Percentiles rank a stretch among this genome's conserved stretches.
Conservation (phyloP, 2,888 invertebrate genomes). For the Scelioninae gen. 1 region DNA sequence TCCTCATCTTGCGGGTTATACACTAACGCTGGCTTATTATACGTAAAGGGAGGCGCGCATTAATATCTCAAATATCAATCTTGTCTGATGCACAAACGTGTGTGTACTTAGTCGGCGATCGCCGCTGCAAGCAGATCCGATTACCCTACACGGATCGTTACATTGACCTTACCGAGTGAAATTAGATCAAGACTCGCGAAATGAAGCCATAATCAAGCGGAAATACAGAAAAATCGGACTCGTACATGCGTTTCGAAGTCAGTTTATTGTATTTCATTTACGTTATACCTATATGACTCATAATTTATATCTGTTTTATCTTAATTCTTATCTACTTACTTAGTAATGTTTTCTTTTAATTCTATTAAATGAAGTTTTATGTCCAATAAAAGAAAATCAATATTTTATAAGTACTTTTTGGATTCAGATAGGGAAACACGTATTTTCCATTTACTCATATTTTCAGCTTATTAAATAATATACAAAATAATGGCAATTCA, state of each 20-base stretch:
- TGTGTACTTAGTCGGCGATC: constrained; percentile 66
- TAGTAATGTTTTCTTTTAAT: background rate
- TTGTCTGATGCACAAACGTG: constrained; percentile 64
- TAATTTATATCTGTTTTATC: background rate
- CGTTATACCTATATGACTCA: constrained; percentile 1
- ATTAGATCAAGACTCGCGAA: constrained; percentile 70
- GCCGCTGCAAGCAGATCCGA: constrained; percentile 70
- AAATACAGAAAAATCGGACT: constrained; percentile 10
- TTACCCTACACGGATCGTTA: constrained; percentile 71
- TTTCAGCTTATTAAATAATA: too few species aligned
- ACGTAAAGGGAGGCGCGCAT: constrained; percentile 44
- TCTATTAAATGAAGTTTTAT: background rate
- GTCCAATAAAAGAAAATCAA: background rate
- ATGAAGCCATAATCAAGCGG: constrained; percentile 45
- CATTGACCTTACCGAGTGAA: constrained; percentile 73
- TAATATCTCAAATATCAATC: constrained; percentile 73
- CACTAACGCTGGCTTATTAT: constrained; percentile 25
- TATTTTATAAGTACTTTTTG: too few species aligned
- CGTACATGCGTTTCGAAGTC: constrained; percentile 9
- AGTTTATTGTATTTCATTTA: constrained; percentile 21
- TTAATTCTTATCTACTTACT: too few species aligned
- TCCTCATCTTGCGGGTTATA: constrained; percentile 13
- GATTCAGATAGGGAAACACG: too few species aligned
- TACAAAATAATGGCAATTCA: too few species aligned
- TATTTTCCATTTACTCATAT: too few species aligned